Evolutionary conservation across 2,113 vertebrate species (phyloP), one percentile per base, ranked within the genome.

Genomic region (Stegastes partitus): DNA sequence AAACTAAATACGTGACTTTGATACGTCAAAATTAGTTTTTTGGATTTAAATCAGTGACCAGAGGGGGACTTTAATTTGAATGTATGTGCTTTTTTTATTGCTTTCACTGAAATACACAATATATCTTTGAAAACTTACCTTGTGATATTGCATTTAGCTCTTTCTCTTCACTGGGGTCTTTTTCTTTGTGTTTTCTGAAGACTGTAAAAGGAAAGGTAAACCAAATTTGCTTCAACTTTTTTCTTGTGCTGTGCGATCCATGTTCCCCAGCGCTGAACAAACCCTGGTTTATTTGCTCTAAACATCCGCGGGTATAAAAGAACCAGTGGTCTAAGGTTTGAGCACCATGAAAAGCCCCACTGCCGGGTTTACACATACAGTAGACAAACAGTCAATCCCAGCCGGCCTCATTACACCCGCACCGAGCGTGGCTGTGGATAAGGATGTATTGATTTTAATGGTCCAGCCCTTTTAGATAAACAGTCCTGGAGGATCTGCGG

Each of bases 391-490:
- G 77, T 79, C 76, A 89, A 81, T 84, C 74, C 75, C 67, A 8
- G 65, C 74, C 54, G 15, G 64, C 61, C 74, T 88, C 82, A 87
- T 88, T 90, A 88, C 68, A 47, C 74, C 55, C 4, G n/a, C 76
- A 63, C 54, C 80, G 82, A 78, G 67, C 66, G 5, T 58, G 74
- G 7, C 80, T 73, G 75, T 55, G 73, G 78, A 84, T 81, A 70
- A 85, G 55, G 58, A 74, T 59, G 54, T 77, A 85, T 91, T 64
- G 68, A 89, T 83, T 82, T 77, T 69, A 84, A 79, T 77, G 77
- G 75, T 65, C 72, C 57, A 4, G 9, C 61, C 77, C 82, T 78
- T 83, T 77, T 61, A 84, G 82, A 87, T 88, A 90, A 91, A 84
- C 72, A 80, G 69, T 72, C 79, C 68, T 54, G 22, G 49, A 61